Evolutionary conservation across 2,888 invertebrate genomes (phyloP).

Genomic region (Caenorhabditis panamensis): DNA sequence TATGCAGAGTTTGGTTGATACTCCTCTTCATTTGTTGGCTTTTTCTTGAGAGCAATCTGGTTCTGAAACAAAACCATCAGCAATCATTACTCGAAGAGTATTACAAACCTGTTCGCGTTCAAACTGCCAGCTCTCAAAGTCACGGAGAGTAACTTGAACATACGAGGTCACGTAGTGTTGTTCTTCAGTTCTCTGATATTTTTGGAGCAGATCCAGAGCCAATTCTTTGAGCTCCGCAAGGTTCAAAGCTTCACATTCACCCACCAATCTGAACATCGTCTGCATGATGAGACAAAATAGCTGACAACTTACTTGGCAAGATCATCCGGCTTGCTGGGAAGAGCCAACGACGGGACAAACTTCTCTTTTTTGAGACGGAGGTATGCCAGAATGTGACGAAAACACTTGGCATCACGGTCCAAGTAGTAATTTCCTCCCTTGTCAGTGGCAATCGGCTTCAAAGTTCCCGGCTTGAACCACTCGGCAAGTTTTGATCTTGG

Average conservation of each 20-base stretch:
- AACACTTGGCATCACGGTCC: conserved; percentile 97
- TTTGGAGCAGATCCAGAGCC: conserved; percentile 79
- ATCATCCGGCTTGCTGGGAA: conserved; percentile 81
- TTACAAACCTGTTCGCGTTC: conserved; percentile 79
- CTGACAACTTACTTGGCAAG: conserved; percentile 77
- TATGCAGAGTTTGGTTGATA: conserved; percentile 74
- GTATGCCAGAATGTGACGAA: conserved; percentile 96
- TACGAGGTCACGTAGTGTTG: conserved; percentile 79
- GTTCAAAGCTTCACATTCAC: conserved; percentile 80
- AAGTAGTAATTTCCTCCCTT: conserved; percentile 90
- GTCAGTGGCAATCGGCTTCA: conserved; percentile 77
- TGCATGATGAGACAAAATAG: too few species aligned
- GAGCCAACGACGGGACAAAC: conserved; percentile 77
- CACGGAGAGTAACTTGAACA: conserved; percentile 78
- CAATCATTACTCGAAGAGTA: too few species aligned
- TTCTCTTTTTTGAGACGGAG: conserved; percentile 89
- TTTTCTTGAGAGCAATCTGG: conserved; percentile 73
- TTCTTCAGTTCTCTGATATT: conserved; percentile 80
- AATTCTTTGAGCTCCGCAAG: conserved; percentile 79
- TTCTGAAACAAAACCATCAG: conserved; percentile 60
- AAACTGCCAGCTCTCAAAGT: conserved; percentile 80
- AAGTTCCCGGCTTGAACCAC: conserved; percentile 77
- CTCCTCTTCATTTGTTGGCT: conserved; percentile 71
- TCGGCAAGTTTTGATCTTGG: conserved; percentile 79
- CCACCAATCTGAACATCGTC: conserved; percentile 77